Percentiles rank a stretch among this genome's conserved stretches.
phyloP scores from a whole-genome alignment of 64 coral and sea anemone species.

The Pachyseris speciosa region DNA sequence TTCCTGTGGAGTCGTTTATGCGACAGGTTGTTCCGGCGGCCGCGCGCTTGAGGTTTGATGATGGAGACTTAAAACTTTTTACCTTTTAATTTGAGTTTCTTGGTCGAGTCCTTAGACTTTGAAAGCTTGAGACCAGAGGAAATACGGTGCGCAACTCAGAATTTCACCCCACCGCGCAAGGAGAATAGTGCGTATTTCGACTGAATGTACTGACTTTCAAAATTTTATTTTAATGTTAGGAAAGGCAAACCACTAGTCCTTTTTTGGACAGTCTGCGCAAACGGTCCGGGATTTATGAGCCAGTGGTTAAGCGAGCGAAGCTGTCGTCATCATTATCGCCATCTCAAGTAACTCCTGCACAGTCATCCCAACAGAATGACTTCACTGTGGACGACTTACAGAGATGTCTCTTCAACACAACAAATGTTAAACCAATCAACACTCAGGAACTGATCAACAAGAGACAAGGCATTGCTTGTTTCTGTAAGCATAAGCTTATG shows the following conservation, averaged over 20 bases:
- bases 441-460: not conserved
- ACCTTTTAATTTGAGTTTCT: no score
- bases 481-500: constrained; percentile 49
- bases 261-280: not conserved
- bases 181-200: no score
- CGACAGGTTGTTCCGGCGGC: no score
- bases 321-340: not conserved
- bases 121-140: no score
- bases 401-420: constrained; percentile 7
- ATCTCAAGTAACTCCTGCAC: not conserved
- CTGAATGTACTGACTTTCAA: not conserved
- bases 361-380: not conserved
- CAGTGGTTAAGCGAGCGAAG: not conserved
- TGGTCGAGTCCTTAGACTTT: no score
- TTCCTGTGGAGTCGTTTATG: not conserved
- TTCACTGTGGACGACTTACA: not conserved
- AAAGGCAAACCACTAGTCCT: not conserved
- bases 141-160: no score
- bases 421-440: not conserved
- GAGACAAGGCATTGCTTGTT: constrained; percentile 11
- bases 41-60: no score
- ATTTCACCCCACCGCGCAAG: no score
- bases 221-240: not conserved
- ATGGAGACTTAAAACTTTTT: no score
- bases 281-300: not conserved